A percentile compares a stretch with the other conserved stretches of the same genome.
Evolutionary conservation across 2,888 invertebrate genomes (phyloP).

Genomic region (Theretra japonica): DNA sequence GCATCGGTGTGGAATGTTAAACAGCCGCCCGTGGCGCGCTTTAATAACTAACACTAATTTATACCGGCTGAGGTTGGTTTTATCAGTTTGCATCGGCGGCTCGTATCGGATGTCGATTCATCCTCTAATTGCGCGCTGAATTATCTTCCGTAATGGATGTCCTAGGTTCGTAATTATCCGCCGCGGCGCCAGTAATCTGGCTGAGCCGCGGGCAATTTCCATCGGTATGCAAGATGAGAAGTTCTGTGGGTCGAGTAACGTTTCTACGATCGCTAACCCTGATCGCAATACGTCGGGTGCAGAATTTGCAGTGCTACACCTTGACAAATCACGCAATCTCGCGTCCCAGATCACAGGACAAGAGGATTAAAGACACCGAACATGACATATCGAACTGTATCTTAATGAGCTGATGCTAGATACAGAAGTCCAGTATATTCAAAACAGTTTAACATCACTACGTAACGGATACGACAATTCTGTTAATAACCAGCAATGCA

Average conservation of each 20-base stretch:
- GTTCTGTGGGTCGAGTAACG: slow-evolving; percentile 70
- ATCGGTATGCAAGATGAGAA: slow-evolving; percentile 66
- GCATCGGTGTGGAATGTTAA: slow-evolving; percentile 58
- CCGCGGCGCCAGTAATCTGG: slow-evolving; percentile 74
- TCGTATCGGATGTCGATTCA: slow-evolving; percentile 67
- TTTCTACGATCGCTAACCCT: slow-evolving; percentile 65
- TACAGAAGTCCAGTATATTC: background rate
- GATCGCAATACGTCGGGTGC: slow-evolving; percentile 54
- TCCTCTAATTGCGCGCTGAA: slow-evolving; percentile 75
- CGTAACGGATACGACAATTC: background rate
- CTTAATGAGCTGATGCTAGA: slow-evolving; percentile 22
- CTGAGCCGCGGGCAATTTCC: slow-evolving; percentile 69
- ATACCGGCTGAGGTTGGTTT: slow-evolving; percentile 56
- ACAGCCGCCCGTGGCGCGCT: slow-evolving; percentile 51
- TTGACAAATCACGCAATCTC: slow-evolving; percentile 65
- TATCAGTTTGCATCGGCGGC: slow-evolving; percentile 54
- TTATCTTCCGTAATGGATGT: slow-evolving; percentile 79
- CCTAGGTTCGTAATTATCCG: slow-evolving; percentile 74
- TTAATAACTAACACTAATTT: slow-evolving; percentile 56
- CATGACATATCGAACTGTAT: slow-evolving; percentile 37
- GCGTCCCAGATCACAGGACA: slow-evolving; percentile 48
- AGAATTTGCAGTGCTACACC: slow-evolving; percentile 46
- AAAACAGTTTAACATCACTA: background rate
- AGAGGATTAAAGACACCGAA: slow-evolving; percentile 37
- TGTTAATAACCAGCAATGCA: background rate